phyloP scores from a whole-genome alignment of 2,797 vertebrate species.

The Synanceia verrucosa region DNA sequence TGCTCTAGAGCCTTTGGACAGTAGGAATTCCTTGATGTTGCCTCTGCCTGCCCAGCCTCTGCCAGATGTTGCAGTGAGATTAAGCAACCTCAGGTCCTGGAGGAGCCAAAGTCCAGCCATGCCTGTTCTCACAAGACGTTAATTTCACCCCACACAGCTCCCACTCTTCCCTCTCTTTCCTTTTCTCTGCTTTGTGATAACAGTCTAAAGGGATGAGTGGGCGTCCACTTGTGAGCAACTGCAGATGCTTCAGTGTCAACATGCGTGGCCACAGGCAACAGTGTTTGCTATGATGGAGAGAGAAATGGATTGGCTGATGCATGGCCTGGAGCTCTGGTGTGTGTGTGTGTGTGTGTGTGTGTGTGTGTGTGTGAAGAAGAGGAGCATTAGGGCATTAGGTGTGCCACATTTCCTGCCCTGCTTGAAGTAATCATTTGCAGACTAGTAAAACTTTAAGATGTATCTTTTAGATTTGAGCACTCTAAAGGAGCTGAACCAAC shows the following conservation, averaged over 20 bases:
- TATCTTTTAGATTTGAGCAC: background rate
- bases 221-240: constrained; percentile 60
- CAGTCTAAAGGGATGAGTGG: constrained; percentile 59
- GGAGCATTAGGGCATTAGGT: too few species aligned
- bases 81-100: constrained; percentile 47
- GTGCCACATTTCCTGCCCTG: constrained; percentile 25
- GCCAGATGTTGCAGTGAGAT: constrained; percentile 75
- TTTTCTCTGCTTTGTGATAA: constrained; percentile 55
- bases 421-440: constrained; percentile 1
- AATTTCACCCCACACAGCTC: constrained; percentile 59
- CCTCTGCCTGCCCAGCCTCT: constrained; percentile 31
- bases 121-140: constrained; percentile 62
- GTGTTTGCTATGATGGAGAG: constrained; percentile 52
- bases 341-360: background rate
- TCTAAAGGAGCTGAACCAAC: background rate
- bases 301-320: constrained; percentile 56
- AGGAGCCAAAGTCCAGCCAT: constrained; percentile 59
- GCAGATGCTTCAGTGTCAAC: constrained; percentile 66
- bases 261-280: constrained; percentile 43
- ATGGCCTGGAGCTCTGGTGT: constrained; percentile 32
- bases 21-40: constrained; percentile 55
- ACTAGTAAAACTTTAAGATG: background rate
- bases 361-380: constrained; percentile 15
- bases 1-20: constrained; percentile 64
- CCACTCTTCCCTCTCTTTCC: constrained; percentile 17